phyloP scores from a whole-genome alignment of 2,113 vertebrate genomes.

The Theristicus caerulescens region DNA sequence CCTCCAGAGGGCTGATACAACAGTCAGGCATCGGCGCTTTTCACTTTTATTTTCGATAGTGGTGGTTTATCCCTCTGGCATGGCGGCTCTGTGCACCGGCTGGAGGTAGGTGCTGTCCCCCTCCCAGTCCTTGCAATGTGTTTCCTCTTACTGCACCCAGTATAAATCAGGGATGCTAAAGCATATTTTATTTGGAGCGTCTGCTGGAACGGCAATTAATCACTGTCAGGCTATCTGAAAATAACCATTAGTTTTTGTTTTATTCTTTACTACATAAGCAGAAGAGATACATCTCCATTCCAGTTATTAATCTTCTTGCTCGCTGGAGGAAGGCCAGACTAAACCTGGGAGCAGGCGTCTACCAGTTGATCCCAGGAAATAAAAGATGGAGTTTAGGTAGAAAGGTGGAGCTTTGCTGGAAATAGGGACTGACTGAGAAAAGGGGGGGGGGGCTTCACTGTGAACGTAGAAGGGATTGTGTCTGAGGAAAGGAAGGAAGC shows the following conservation, averaged over 20 bases:
- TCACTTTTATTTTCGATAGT: rapidly evolving
- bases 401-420: neutral
- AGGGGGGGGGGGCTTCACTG: neutral
- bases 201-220: conserved; percentile 41
- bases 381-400: neutral
- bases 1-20: neutral
- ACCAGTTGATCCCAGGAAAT: neutral
- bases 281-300: conserved; percentile 14
- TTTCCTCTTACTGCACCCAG: neutral
- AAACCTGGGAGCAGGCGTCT: neutral
- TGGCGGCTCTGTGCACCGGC: neutral
- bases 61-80: neutral
- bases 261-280: neutral
- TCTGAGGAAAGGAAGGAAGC: neutral
- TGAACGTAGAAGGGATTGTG: rapidly evolving
- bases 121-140: neutral
- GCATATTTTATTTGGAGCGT: conserved; percentile 23
- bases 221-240: conserved; percentile 35
- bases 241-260: neutral
- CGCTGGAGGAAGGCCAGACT: neutral
- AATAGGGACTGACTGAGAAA: neutral
- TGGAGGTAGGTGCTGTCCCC: neutral
- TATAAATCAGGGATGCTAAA: conserved; percentile 16
- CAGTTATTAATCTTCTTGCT: neutral
- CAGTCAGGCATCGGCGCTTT: neutral